Evolutionary conservation across 2,888 invertebrate genomes (phyloP), one percentile per base, ranked within the genome.

Genomic region (Cheilosia urbana): DNA sequence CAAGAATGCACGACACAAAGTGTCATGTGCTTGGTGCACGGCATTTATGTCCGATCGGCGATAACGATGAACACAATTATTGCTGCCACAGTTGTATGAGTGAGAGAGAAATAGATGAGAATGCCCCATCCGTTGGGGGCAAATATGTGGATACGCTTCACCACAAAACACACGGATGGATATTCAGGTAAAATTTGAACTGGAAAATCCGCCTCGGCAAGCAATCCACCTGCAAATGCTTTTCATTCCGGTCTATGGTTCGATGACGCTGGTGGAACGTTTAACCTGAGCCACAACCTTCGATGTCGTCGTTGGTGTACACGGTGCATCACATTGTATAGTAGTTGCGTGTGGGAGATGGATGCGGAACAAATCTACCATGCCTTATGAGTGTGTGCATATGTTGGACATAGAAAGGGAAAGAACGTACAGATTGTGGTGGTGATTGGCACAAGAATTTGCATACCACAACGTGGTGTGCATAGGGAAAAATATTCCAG

Each of bases 181-280:
- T 79, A 63, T 75, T 62, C 72, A 85, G 68, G 57, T 77, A 66
- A 76, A 81, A 85, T 73, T 77, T 71, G 85, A 85, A 77, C 81
- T 81, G 81, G 85, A 85, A 85, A 80, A 85, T 85, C 40, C 75
- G 45, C 66, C 72, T 72, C 76, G 71, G 45, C 81, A 85, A 84
- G 79, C 84, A 75, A 75, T 80, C 65, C 27, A 73, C 60, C 53
- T 62, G 63, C 66, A 40, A 55, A 58, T 45, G 49, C 63, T 65
- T 75, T 76, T 72, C 71, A 72, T 85, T 80, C 85, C 72, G 81
- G 81, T 85, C 81, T 68, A 81, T 76, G 81, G 66, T 76, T 76
- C 71, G 71, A 17, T 72, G 81, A 68, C 60, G 75, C 47, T 73
- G 24, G 60, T 58, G 42, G 65, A 85, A 76, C 76, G 75, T 80